Conservation (phyloP, 2,797 vertebrate species). For the Poeciliopsis gracilis region DNA sequence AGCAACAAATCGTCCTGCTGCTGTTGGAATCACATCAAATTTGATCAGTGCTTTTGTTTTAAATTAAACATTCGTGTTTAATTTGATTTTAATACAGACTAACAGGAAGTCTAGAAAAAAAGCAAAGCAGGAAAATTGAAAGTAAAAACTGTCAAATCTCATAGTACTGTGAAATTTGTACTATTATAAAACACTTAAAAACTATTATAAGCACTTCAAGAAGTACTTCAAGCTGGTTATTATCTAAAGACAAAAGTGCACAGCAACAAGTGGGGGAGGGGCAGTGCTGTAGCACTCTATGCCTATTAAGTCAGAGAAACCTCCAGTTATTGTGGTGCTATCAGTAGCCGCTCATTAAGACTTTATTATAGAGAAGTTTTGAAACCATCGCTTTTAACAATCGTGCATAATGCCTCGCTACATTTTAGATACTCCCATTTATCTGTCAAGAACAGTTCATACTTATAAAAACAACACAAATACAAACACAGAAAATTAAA, state of each 20-base stretch:
- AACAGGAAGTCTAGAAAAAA: too few relatives aligned
- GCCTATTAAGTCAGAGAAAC: not conserved
- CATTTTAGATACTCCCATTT: not conserved
- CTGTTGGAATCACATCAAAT: not conserved
- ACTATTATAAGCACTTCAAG: not conserved
- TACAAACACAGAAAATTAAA: conserved; percentile 41
- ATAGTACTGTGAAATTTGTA: not conserved
- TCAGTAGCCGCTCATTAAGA: not conserved
- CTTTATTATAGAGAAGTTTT: not conserved
- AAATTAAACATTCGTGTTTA: not conserved
- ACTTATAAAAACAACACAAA: not conserved
- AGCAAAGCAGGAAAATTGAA: not conserved
- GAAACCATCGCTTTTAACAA: not conserved
- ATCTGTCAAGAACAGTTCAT: not conserved
- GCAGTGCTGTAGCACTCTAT: not conserved
- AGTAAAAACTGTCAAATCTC: not conserved
- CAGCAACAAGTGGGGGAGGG: conserved; percentile 3
- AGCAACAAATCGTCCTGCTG: not conserved
- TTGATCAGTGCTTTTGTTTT: not conserved
- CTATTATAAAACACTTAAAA: not conserved
- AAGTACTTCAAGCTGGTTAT: not conserved
- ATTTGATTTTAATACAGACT: not conserved
- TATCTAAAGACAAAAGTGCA: not conserved
- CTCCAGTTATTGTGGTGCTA: not conserved
- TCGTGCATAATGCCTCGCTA: not conserved